These are phyloP conservation scores for Limosa lapponica DNA, from an alignment of 2,797 vertebrate genomes.

Conservation along the genomic window DNA sequence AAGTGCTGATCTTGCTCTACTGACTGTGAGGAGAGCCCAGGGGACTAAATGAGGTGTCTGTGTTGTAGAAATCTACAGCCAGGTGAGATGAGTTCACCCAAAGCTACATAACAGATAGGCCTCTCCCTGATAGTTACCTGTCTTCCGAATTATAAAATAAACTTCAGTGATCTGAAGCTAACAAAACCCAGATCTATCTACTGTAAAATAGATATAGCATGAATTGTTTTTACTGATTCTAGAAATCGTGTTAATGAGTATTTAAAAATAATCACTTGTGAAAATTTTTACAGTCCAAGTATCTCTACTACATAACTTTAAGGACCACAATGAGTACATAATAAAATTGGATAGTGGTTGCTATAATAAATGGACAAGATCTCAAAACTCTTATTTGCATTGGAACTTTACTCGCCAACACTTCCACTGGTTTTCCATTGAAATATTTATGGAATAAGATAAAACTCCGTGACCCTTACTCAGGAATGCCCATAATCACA, in stretches of 20 bases:
- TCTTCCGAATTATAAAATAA: neutral
- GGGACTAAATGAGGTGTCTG: neutral
- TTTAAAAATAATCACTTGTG: neutral
- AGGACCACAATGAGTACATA: neutral
- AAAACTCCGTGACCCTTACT: neutral
- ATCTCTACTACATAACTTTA: neutral
- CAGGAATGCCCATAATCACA: neutral
- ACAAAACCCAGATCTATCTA: neutral
- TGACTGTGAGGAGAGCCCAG: neutral
- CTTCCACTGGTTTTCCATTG: neutral
- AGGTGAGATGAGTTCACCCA: neutral
- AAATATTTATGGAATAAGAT: neutral
- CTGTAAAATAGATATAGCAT: neutral
- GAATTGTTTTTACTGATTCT: neutral
- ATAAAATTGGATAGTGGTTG: neutral
- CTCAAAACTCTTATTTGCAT: neutral
- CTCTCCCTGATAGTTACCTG: neutral
- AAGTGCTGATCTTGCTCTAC: neutral
- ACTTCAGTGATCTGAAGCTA: neutral
- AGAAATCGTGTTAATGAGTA: neutral
- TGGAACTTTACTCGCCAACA: neutral
- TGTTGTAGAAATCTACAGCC: neutral
- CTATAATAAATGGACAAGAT: neutral
- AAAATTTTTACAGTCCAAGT: neutral
- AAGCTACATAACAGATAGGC: neutral